A percentile compares a stretch with the other conserved stretches of the same genome.
These are phyloP conservation scores for Chrysina gloriosa DNA, from an alignment of 2,888 invertebrate species.

Conservation along the genomic window DNA sequence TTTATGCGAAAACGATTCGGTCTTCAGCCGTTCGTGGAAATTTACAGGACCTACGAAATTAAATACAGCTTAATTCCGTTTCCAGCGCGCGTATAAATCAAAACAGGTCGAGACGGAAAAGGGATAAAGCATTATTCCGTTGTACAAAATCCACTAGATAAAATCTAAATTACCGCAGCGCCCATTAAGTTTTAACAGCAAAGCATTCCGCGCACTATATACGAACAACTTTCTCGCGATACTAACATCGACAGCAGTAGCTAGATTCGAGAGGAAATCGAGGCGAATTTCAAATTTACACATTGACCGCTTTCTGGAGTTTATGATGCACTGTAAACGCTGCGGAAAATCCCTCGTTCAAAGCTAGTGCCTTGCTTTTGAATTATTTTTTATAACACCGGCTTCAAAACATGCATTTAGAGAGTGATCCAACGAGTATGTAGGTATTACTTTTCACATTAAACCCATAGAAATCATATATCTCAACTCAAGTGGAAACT, in stretches of 20 bases:
- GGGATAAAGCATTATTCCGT: slow-evolving; percentile 49
- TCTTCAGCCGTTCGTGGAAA: slow-evolving; percentile 27
- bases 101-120: slow-evolving; percentile 42
- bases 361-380: slow-evolving; percentile 3
- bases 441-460: too few species aligned
- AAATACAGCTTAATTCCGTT: slow-evolving; percentile 39
- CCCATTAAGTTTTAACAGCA: slow-evolving; percentile 43
- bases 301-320: slow-evolving; percentile 29
- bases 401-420: neutral
- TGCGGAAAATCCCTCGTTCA: slow-evolving; percentile 5
- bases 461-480: too few species aligned
- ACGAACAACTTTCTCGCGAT: slow-evolving; percentile 24
- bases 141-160: slow-evolving; percentile 47
- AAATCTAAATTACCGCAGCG: slow-evolving; percentile 49
- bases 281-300: slow-evolving; percentile 33
- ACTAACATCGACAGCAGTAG: slow-evolving; percentile 5
- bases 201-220: slow-evolving; percentile 34
- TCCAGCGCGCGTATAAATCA: slow-evolving; percentile 38
- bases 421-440: slow-evolving; percentile 1
- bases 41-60: slow-evolving; percentile 37
- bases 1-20: slow-evolving; percentile 36
- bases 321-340: neutral
- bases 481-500: too few species aligned
- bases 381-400: slow-evolving; percentile 1
- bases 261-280: slow-evolving; percentile 32